Evolutionary conservation across 2,888 invertebrate species (phyloP), one percentile per base, ranked within the genome.

Genomic region (Orthosia incerta): DNA sequence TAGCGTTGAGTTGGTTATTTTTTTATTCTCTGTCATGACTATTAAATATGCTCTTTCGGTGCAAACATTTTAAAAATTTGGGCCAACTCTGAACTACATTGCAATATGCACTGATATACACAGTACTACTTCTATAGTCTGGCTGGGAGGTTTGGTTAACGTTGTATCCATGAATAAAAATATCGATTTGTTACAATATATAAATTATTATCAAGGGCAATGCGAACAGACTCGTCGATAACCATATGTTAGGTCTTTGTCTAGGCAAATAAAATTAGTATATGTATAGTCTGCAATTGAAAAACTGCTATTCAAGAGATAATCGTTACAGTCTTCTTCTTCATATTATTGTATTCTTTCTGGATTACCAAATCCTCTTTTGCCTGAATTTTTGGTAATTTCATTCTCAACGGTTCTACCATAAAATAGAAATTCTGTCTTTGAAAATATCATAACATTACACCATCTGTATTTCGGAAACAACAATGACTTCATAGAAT

Each of bases 401-500:
- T 45, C 9, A 7, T 26, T 50, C 4, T 31, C 15, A 56, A n/a
- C 26, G 4, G n/a, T 26, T 48, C 20, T 11, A 18, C 15, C 11
- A 55, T 16, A 13, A 18, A 55, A 46, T 9, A 26, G 7, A 15
- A 20, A 26, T 11, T 11, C 16, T 57, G 4, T 13, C 20, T 18
- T 31, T 39, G 2, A n/a, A n/a, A n/a, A 50, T 45, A 45, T 23
- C 15, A 16, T 57, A 59, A 51, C 26, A 63, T 39, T 46, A 23
- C 26, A 64, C 7, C 72, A 73, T 68, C 55, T 75, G 39, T 39
- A 64, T 68, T 75, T 80, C 26, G 4, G 26, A 68, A 75, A 65
- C 80, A 63, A 60, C 68, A 59, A 65, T 80, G 80, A 80, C 82
- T 72, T 71, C 71, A 80, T 55, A 61, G n/a, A 39, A 62, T 77